These are phyloP conservation scores for Mystacornis crossleyi DNA, from an alignment of 2,113 vertebrate genomes.

Conservation along the genomic window DNA sequence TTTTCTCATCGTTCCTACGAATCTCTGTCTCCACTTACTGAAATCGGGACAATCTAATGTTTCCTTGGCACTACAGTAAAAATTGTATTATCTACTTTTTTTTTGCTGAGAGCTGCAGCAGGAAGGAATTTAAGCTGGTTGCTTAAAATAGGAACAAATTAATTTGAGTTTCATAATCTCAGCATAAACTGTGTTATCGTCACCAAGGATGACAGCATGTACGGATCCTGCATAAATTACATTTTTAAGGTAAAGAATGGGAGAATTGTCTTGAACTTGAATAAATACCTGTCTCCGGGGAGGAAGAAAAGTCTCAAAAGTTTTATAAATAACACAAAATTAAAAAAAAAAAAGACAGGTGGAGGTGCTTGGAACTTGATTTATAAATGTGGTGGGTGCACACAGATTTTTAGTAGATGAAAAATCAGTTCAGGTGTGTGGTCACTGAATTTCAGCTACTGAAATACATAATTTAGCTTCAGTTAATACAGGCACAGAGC, in stretches of 20 bases:
- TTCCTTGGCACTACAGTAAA: neutral
- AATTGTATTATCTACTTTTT: neutral
- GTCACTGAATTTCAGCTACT: neutral
- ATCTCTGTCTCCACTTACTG: neutral
- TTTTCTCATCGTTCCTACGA: neutral
- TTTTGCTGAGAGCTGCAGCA: neutral
- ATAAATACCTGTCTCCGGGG: neutral
- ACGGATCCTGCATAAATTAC: neutral
- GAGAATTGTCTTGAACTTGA: neutral
- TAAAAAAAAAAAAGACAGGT: no score
- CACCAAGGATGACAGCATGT: accelerated
- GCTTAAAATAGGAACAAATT: neutral
- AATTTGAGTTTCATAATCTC: neutral
- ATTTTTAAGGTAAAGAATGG: neutral
- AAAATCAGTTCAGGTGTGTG: neutral
- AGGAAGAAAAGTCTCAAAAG: neutral
- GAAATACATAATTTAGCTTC: neutral
- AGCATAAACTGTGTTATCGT: neutral
- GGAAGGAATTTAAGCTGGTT: neutral
- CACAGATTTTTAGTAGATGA: neutral
- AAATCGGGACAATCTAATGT: accelerated
- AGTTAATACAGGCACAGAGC: neutral
- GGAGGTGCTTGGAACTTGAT: neutral
- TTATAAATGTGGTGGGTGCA: neutral
- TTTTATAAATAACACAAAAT: neutral